Percentiles rank a stretch among this genome's conserved stretches.
These are phyloP conservation scores for Tapirus indicus DNA, from an alignment of 2,797 vertebrate species.

Conservation along the genomic window DNA sequence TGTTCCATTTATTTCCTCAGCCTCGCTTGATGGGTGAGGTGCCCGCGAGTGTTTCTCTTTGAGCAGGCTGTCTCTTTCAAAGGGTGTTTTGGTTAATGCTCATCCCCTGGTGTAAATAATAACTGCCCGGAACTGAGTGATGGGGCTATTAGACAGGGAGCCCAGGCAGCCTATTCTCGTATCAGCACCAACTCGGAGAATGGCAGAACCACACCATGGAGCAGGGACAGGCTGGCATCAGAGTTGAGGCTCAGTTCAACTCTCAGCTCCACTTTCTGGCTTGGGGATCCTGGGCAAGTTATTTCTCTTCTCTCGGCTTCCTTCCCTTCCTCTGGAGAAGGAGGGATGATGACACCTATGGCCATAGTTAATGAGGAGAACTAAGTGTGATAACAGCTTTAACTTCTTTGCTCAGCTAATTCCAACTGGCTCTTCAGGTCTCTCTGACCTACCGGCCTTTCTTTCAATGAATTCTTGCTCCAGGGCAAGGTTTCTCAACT, in stretches of 20 bases:
- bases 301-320: neutral
- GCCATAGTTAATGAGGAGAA: neutral
- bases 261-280: neutral
- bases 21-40: slow-evolving; percentile 70
- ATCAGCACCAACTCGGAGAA: neutral
- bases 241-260: neutral
- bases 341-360: accelerated
- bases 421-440: neutral
- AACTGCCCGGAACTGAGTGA: neutral
- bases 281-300: neutral
- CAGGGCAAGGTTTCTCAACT: neutral
- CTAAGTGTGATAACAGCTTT: neutral
- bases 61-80: slow-evolving; percentile 66
- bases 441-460: neutral
- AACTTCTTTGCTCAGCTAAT: neutral
- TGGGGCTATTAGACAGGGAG: neutral
- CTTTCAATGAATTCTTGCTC: neutral
- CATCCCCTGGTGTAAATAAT: slow-evolving; percentile 66
- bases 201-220: accelerated
- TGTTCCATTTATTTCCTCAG: slow-evolving; percentile 81
- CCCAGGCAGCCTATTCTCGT: neutral
- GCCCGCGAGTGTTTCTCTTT: neutral
- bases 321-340: neutral
- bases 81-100: slow-evolving; percentile 65
- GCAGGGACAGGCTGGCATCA: neutral